Base-by-base conservation (phyloP, 2,888 invertebrate genomes). In the Heliconius sara region DNA sequence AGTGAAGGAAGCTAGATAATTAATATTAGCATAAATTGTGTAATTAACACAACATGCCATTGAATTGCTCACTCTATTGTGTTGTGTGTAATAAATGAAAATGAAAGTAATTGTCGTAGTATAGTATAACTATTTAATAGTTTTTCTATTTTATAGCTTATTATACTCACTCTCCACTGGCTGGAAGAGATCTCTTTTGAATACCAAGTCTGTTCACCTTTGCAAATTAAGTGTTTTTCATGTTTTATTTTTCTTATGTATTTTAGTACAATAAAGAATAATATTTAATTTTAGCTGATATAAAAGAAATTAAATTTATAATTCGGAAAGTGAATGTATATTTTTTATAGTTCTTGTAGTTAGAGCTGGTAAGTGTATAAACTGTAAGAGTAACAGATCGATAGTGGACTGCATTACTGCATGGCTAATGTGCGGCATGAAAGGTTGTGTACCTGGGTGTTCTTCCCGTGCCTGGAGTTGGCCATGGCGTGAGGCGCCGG, bases 381-480 rank as follows among this genome's bases (percentile, higher is more conserved):
- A 74, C n/a, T 65, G 12, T n/a, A 34, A 39, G 43, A 68, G 65
- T 30, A 57, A 68, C 52, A 72, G 72, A 75, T 82, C 76, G 52
- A 78, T 78, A 60, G 63, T 78, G 52, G 65, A 67, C 30, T 75
- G 65, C 27, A 57, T n/a, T 22, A 57, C 57, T 57, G 57, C 57
- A 57, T n/a, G 57, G 57, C 6, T n/a, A 57, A 22, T 57, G n/a
- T 57, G 57, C 57, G 7, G 57, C 57, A n/a, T 57, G 19, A 52
- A 19, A 63, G 12, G 10, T 7, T 16, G 19, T 43, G 30, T 89
- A 95, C 95, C 94, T 96, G 97, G 91, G 97, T 96, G 83, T 93
- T 94, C 96, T 98, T 98, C 93, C 98, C 98, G 89, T 95, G 95
- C 88, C 95, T 91, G 84, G 93, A 89, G 90, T 91, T 95, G 86